phyloP scores from a whole-genome alignment of 2,888 invertebrate species.

The Coecobrya sp. region DNA sequence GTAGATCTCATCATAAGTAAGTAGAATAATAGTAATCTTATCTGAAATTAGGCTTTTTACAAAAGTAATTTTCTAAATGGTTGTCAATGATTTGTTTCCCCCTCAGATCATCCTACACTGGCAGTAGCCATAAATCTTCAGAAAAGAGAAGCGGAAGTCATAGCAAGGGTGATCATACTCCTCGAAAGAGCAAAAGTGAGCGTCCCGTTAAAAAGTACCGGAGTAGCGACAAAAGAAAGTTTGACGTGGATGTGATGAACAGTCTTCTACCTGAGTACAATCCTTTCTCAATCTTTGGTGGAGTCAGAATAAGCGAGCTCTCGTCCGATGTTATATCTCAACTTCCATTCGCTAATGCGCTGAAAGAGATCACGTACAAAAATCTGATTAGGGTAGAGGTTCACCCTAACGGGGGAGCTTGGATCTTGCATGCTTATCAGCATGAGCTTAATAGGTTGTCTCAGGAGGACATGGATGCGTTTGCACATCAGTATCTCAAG shows the following conservation, averaged over 20 bases:
- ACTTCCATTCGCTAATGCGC: conserved; percentile 82
- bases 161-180: conserved; percentile 72
- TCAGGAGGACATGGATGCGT: conserved; percentile 90
- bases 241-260: conserved; percentile 73
- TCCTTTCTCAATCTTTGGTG: conserved; percentile 78
- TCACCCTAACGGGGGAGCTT: conserved; percentile 98
- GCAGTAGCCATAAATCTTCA: conserved; percentile 69
- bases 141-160: conserved; percentile 47
- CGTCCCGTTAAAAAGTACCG: conserved; percentile 74
- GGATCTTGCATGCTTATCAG: conserved; percentile 96
- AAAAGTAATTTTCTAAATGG: neutral
- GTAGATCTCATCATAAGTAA: conserved; percentile 78
- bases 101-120: conserved; percentile 6
- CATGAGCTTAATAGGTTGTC: conserved; percentile 94
- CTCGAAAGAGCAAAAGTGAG: conserved; percentile 60
- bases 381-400: conserved; percentile 95
- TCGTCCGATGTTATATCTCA: conserved; percentile 74
- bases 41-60: neutral
- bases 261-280: conserved; percentile 73
- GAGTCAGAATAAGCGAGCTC: conserved; percentile 72
- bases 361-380: conserved; percentile 90
- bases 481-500: conserved; percentile 96
- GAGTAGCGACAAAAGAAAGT: conserved; percentile 73
- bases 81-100: neutral
- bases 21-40: neutral